These are phyloP conservation scores for Chironex yamaguchii DNA, from an alignment of 30 jellyfish, hydroid and myxozoan species.

Conservation along the genomic window DNA sequence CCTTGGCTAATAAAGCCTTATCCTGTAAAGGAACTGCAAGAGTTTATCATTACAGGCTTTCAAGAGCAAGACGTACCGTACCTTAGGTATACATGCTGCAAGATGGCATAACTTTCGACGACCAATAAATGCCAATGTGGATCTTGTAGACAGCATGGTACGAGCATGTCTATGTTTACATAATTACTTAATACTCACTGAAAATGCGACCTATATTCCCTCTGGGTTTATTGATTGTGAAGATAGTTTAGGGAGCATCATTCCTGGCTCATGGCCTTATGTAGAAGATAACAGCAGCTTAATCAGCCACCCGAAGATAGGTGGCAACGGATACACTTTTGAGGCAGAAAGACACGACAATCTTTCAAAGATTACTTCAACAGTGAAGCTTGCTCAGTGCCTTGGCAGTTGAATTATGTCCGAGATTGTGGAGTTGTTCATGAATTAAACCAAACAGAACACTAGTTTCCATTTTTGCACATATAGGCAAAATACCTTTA, in stretches of 20 bases:
- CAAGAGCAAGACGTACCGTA: conserved; percentile 41
- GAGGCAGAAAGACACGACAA: conserved; percentile 10
- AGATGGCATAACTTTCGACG: conserved; percentile 38
- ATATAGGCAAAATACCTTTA: no score
- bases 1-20: conserved; percentile 75
- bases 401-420: conserved; percentile 52
- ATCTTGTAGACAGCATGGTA: conserved; percentile 3
- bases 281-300: background rate
- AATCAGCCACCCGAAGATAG: background rate
- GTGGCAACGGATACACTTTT: conserved; percentile 8
- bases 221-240: conserved; percentile 36
- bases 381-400: conserved; percentile 34
- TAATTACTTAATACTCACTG: conserved; percentile 37
- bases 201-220: conserved; percentile 48
- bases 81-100: conserved; percentile 41
- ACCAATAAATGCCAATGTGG: conserved; percentile 39
- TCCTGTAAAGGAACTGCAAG: conserved; percentile 40
- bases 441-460: conserved; percentile 27
- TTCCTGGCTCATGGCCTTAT: conserved; percentile 51
- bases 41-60: conserved; percentile 47
- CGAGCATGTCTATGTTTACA: conserved; percentile 16
- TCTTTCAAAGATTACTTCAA: conserved; percentile 21
- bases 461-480: conserved; percentile 21
- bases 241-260: conserved; percentile 29
- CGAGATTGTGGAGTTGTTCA: conserved; percentile 31